phyloP scores from a whole-genome alignment of 2,888 invertebrate species.

The Rhagophthalmus giganteus region DNA sequence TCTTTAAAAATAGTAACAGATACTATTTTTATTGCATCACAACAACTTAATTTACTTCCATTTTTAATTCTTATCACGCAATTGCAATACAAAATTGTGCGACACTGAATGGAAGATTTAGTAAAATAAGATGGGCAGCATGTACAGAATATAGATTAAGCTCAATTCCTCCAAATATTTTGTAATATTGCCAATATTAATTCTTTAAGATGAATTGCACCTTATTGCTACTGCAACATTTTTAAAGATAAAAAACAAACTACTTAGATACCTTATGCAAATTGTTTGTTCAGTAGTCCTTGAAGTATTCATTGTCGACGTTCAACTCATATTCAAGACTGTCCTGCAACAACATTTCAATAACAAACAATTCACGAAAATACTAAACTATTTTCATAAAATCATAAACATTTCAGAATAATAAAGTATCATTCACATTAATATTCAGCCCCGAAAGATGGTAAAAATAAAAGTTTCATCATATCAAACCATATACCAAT shows the following conservation, averaged over 20 bases:
- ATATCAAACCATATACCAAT: background rate
- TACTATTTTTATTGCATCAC: conserved; percentile 3
- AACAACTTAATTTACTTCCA: conserved; percentile 1
- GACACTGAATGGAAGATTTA: background rate
- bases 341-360: background rate
- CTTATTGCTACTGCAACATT: too few species aligned
- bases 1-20: conserved; percentile 3
- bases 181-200: too few species aligned
- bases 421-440: background rate
- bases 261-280: too few species aligned
- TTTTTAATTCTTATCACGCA: background rate
- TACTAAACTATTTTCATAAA: background rate
- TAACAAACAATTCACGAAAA: conserved; percentile 4
- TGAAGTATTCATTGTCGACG: too few species aligned
- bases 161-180: too few species aligned
- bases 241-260: too few species aligned
- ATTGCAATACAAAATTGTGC: background rate
- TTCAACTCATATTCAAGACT: too few species aligned
- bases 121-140: too few species aligned
- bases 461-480: background rate
- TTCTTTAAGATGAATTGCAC: too few species aligned
- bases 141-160: too few species aligned
- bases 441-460: conserved; percentile 2
- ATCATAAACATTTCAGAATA: background rate
- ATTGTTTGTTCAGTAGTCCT: too few species aligned